Percentiles rank a stretch among this genome's conserved stretches.
Conservation (phyloP, 2,797 vertebrate genomes). For the Anomalospiza imberbis region DNA sequence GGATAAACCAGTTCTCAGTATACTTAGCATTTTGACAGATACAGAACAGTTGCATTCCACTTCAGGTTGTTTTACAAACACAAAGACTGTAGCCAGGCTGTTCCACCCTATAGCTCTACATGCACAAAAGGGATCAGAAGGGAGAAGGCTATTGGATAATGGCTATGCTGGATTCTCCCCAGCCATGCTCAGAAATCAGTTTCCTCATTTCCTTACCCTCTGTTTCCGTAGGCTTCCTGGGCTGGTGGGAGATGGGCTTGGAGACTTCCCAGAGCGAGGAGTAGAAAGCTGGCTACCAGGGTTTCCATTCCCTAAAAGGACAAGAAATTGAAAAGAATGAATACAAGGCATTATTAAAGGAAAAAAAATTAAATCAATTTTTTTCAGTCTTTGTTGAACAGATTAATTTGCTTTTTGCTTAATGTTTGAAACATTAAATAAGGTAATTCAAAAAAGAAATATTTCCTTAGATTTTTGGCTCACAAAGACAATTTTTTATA, state of each 20-base stretch:
- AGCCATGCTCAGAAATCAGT: slow-evolving; percentile 39
- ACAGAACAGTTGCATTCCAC: not conserved
- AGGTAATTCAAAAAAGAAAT: not conserved
- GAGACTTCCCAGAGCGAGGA: slow-evolving; percentile 94
- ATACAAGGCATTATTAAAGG: not conserved
- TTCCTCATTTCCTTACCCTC: slow-evolving; percentile 82
- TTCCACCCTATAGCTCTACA: not conserved
- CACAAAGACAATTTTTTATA: not conserved
- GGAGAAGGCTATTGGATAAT: not conserved
- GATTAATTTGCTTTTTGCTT: not conserved
- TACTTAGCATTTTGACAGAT: not conserved
- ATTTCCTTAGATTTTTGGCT: not conserved
- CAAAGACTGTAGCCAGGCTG: not conserved
- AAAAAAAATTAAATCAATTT: not conserved
- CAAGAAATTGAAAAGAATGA: slow-evolving; percentile 29
- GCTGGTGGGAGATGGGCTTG: slow-evolving; percentile 94
- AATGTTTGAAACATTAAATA: not conserved
- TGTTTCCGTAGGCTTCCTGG: slow-evolving; percentile 92
- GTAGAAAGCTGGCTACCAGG: slow-evolving; percentile 97
- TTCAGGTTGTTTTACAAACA: not conserved
- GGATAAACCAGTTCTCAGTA: not conserved
- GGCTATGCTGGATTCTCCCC: not conserved
- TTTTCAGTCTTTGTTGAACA: not conserved
- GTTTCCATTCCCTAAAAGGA: slow-evolving; percentile 88
- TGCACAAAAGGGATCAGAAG: not conserved